These are phyloP conservation scores for Plebejus argus DNA, from an alignment of 2,888 invertebrate genomes.

Conservation along the genomic window DNA sequence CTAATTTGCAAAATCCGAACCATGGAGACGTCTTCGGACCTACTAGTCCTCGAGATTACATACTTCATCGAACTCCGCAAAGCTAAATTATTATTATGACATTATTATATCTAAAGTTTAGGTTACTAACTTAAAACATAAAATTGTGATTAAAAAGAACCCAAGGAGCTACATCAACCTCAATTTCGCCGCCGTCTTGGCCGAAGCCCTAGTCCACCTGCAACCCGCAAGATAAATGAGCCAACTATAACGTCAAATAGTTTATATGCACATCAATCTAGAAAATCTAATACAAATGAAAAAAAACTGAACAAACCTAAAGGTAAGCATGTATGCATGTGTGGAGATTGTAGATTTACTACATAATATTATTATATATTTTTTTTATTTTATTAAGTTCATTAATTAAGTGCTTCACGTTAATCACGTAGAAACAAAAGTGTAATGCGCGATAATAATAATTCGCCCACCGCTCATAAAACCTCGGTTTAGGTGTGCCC, in stretches of 20 bases:
- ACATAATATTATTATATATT: too few relatives aligned
- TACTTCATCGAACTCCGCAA: too few relatives aligned
- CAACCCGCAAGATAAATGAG: constrained; percentile 47
- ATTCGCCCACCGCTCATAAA: too few relatives aligned
- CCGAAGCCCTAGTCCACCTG: constrained; percentile 69
- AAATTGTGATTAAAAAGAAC: constrained; percentile 39
- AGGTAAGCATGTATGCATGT: constrained; percentile 49
- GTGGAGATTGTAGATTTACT: too few relatives aligned
- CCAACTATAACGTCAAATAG: constrained; percentile 67
- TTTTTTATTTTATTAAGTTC: too few relatives aligned
- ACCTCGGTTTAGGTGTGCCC: too few relatives aligned
- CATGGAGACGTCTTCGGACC: background rate
- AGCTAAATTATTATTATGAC: too few relatives aligned
- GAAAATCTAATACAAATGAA: constrained; percentile 55
- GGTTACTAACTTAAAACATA: background rate
- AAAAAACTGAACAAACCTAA: constrained; percentile 63
- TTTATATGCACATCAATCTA: constrained; percentile 45
- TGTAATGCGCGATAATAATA: too few relatives aligned
- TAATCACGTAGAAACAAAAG: too few relatives aligned
- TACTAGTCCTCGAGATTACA: too few relatives aligned
- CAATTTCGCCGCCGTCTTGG: constrained; percentile 62
- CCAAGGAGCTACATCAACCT: constrained; percentile 47
- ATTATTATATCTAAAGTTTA: background rate
- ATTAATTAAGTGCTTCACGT: too few relatives aligned
- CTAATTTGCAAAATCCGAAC: background rate